These are phyloP conservation scores for Eilema griseolum DNA, from an alignment of 2,888 invertebrate genomes.

Conservation along the genomic window DNA sequence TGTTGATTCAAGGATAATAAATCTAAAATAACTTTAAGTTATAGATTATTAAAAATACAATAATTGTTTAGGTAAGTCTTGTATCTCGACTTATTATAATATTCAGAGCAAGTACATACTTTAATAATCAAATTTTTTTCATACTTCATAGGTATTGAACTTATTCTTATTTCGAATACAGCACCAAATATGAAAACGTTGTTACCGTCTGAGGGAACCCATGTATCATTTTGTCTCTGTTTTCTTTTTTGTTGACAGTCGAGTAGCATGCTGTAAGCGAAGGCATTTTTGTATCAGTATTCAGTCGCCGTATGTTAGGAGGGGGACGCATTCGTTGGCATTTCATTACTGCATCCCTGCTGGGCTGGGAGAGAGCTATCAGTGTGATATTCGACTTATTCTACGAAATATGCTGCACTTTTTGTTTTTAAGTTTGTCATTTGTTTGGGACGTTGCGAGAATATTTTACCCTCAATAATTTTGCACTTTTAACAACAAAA, in stretches of 20 bases:
- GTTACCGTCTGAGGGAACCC: slow-evolving; percentile 24
- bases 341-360: slow-evolving; percentile 79
- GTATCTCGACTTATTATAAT: no score
- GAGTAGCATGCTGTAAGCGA: slow-evolving; percentile 37
- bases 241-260: slow-evolving; percentile 52
- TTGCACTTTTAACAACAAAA: slow-evolving; percentile 6
- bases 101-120: no score
- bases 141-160: neutral
- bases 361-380: slow-evolving; percentile 44
- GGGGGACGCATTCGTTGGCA: slow-evolving; percentile 69
- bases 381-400: slow-evolving; percentile 47
- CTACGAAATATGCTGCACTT: slow-evolving; percentile 47
- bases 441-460: slow-evolving; percentile 36
- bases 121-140: no score
- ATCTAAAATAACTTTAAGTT: no score
- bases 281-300: slow-evolving; percentile 75
- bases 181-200: slow-evolving; percentile 11
- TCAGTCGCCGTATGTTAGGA: slow-evolving; percentile 65
- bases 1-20: no score
- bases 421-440: slow-evolving; percentile 49
- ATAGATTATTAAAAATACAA: no score
- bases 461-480: slow-evolving; percentile 29
- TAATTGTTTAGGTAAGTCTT: no score
- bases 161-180: neutral
- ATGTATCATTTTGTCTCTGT: slow-evolving; percentile 37